phyloP scores from a whole-genome alignment of 2,888 invertebrate genomes.

The Coremacera marginata region DNA sequence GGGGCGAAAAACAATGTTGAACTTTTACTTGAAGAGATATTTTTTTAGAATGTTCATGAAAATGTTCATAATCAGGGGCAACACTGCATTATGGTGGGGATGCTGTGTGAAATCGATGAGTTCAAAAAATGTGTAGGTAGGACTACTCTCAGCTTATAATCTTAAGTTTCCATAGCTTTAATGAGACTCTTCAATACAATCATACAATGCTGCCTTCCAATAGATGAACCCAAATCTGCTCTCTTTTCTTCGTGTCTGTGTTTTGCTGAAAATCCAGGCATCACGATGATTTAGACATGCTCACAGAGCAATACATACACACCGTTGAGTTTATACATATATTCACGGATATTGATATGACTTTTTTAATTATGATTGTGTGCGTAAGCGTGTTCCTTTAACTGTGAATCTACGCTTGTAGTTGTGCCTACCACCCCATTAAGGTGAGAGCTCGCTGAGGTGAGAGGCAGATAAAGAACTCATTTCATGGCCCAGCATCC shows the following conservation, averaged over 20 bases:
- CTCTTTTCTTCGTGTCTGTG: neutral
- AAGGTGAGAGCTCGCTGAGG: conserved; percentile 22
- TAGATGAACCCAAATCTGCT: neutral
- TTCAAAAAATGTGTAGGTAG: neutral
- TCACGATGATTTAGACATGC: conserved; percentile 9
- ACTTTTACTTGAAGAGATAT: no score
- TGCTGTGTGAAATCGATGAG: neutral
- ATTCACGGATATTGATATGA: neutral
- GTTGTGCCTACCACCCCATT: neutral
- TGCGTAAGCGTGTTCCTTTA: neutral
- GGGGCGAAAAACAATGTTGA: no score
- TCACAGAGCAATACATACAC: neutral
- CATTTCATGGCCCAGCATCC: conserved; percentile 5
- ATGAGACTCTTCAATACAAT: neutral
- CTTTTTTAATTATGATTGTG: neutral
- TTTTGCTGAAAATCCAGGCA: conserved; percentile 29
- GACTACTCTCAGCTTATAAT: no score
- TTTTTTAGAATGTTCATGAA: no score
- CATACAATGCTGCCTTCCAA: neutral
- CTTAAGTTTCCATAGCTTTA: neutral
- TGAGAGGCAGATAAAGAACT: conserved; percentile 9
- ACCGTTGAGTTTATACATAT: neutral
- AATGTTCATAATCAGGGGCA: no score
- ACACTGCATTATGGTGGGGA: no score
- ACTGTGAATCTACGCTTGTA: neutral